A percentile compares a stretch with the other conserved stretches of the same genome.
These are phyloP conservation scores for Cynopterus brachyotis DNA, from an alignment of 2,113 vertebrate species.

Conservation along the genomic window DNA sequence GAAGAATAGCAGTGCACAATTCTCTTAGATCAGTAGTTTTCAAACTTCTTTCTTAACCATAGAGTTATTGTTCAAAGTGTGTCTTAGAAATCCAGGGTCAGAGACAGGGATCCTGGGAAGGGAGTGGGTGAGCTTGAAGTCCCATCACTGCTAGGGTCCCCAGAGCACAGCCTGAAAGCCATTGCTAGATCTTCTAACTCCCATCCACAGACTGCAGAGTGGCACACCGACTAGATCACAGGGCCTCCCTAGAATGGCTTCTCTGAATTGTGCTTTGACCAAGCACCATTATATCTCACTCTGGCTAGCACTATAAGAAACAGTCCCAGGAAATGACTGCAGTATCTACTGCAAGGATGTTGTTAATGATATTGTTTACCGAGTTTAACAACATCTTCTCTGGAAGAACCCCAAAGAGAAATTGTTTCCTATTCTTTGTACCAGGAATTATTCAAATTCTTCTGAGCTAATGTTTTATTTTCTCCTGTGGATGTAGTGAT, in stretches of 20 bases:
- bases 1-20: not conserved
- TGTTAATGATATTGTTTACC: not conserved
- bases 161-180: not conserved
- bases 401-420: not conserved
- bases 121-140: not conserved
- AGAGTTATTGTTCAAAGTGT: not conserved
- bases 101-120: not conserved
- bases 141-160: too few species aligned
- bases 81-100: not conserved
- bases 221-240: not conserved
- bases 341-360: not conserved
- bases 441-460: not conserved
- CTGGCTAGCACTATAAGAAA: not conserved
- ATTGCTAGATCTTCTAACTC: not conserved
- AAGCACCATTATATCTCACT: not conserved
- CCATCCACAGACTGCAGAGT: not conserved
- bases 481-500: not conserved
- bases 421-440: not conserved
- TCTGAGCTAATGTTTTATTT: not conserved
- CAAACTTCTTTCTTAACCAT: not conserved
- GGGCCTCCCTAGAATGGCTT: not conserved
- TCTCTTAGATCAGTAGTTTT: not conserved
- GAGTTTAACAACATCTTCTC: not conserved
- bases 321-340: not conserved
- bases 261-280: not conserved